Percentiles rank a stretch among this genome's conserved stretches.
Conservation (phyloP, 2,888 invertebrate species). For the Dolichomitus sp. region DNA sequence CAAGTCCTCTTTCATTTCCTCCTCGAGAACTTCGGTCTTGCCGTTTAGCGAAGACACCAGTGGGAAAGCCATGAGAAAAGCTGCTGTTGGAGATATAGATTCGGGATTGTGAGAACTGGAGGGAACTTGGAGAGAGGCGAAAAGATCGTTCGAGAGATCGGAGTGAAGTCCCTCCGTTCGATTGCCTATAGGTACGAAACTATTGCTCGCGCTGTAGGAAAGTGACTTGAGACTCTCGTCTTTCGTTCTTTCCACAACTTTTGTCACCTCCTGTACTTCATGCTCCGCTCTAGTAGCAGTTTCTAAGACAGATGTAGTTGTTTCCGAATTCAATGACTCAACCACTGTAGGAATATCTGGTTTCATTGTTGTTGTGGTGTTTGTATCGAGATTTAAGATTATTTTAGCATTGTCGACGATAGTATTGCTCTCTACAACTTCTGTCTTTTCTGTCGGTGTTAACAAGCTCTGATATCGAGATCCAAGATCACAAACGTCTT, state of each 20-base stretch:
- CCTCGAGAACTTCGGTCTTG: slow-evolving; percentile 87
- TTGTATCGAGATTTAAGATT: slow-evolving; percentile 83
- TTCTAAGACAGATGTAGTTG: slow-evolving; percentile 62
- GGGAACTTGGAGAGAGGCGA: slow-evolving; percentile 88
- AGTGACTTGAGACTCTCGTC: slow-evolving; percentile 77
- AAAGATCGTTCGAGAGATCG: slow-evolving; percentile 89
- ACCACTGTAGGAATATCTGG: slow-evolving; percentile 70
- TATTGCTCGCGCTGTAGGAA: slow-evolving; percentile 80
- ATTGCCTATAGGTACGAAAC: slow-evolving; percentile 82
- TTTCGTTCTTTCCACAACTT: slow-evolving; percentile 70
- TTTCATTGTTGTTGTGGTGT: slow-evolving; percentile 84
- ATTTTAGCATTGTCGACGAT: slow-evolving; percentile 78
- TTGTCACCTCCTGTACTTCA: slow-evolving; percentile 67
- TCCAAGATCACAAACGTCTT: slow-evolving; percentile 79
- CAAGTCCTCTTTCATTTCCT: slow-evolving; percentile 87
- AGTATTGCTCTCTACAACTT: slow-evolving; percentile 71
- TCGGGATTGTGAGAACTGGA: slow-evolving; percentile 88
- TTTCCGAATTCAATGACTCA: slow-evolving; percentile 47
- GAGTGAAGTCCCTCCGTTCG: slow-evolving; percentile 85
- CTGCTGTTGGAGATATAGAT: slow-evolving; percentile 92
- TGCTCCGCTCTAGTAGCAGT: slow-evolving; percentile 55
- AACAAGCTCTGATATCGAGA: slow-evolving; percentile 79
- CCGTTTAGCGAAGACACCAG: slow-evolving; percentile 89
- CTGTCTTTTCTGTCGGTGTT: slow-evolving; percentile 73
- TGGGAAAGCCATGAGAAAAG: slow-evolving; percentile 92